Conservation (phyloP, 2,888 invertebrate genomes). For the Sarcophaga rosellei region DNA sequence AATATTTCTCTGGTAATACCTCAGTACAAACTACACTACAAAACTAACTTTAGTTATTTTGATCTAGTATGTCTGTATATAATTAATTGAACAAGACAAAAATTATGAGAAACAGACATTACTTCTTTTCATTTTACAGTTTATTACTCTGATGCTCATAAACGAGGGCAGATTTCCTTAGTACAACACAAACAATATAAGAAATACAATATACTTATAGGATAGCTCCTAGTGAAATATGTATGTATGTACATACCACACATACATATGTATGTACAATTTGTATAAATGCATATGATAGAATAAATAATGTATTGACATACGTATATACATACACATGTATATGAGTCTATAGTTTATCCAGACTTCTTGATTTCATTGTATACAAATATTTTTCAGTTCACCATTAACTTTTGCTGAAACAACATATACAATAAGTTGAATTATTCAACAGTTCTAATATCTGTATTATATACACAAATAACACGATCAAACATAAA, state of each 20-base stretch:
- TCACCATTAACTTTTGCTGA: constrained; percentile 27
- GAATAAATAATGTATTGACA: background rate
- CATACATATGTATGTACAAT: constrained; percentile 11
- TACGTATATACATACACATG: background rate
- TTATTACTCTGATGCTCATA: too few species aligned
- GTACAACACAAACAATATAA: background rate
- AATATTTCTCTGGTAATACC: too few species aligned
- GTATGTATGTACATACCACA: constrained; percentile 18
- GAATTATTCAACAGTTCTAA: background rate
- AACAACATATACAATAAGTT: background rate
- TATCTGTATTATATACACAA: constrained; percentile 11
- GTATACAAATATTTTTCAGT: constrained; percentile 52
- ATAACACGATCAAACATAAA: background rate
- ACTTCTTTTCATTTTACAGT: too few species aligned
- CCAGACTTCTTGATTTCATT: constrained; percentile 20
- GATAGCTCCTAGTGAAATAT: background rate
- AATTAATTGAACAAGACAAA: too few species aligned
- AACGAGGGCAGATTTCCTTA: background rate
- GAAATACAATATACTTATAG: background rate
- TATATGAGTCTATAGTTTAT: constrained; percentile 25
- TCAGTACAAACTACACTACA: too few species aligned
- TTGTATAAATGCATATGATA: background rate
- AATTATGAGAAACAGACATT: too few species aligned
- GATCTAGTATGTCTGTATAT: too few species aligned
- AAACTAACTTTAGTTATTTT: too few species aligned